Base-by-base conservation (phyloP, 1,140 invertebrate genomes). In the Solen grandis region DNA sequence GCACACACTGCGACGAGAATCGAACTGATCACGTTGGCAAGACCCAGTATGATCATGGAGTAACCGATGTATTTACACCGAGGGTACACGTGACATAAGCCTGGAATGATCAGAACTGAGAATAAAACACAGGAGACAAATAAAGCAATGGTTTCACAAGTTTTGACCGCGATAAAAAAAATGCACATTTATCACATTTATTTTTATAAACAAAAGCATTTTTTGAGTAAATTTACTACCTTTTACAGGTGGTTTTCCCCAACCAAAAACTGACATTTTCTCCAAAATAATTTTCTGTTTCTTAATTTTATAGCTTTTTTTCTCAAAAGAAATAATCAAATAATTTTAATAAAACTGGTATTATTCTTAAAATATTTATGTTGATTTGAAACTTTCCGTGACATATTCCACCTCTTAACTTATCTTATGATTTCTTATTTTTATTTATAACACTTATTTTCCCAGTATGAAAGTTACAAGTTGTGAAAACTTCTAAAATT, bases 1-100 rank as follows among this genome's bases (percentile, higher is more conserved):
- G 89, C 85, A 69, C 84, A 85, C 14, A 91, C 19, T 4, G 90
- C 90, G 5, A 92, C 88, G 22, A 90, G 57, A 19, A 92, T 77
- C 0, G 90, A 84, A 27, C 88, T 89, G 13, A 88, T 46, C 3
- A 91, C 87, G 68, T 90, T 92, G 46, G 90, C 83, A 60, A 88
- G 80, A 2, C 91, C 91, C 69, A 92, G 84, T 0, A 90, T 90
- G 41, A 92, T 92, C 91, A 92, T 92, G 46, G 86, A 89, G 82
- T 90, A 91, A 14, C 91, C 91, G 0, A 92, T 85, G 75, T 91
- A 91, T 59, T 92, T 52, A 88, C 85, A 3, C 90, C 90, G 5
- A 92, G 83, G 1, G 87, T 82, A 83, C 91, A 92, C 0, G 89
- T 89, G 33, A 92, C 88, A 68, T 88, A 92, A 13, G 90, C 89